Conservation (phyloP, 2,888 invertebrate genomes). For the Cyclophora punctaria region DNA sequence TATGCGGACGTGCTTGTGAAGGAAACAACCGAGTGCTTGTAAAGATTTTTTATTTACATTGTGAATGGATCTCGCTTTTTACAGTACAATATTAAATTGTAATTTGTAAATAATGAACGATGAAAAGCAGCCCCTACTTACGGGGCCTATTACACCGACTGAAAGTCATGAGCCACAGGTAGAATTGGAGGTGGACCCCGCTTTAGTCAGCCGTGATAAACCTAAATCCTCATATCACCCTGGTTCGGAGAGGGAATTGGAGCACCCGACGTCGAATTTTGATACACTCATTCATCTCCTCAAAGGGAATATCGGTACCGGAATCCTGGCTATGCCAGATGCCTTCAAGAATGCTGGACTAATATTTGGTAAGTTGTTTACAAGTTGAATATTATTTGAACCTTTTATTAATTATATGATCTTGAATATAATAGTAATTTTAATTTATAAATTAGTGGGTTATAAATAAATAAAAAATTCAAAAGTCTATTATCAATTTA, state of each 20-base stretch:
- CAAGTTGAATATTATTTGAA: no score
- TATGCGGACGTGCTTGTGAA: slow-evolving; percentile 10
- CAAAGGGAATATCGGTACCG: slow-evolving; percentile 90
- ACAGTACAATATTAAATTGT: slow-evolving; percentile 3
- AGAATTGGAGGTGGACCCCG: slow-evolving; percentile 44
- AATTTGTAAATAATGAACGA: slow-evolving; percentile 68
- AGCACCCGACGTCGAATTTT: slow-evolving; percentile 87
- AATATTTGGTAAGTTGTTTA: slow-evolving; percentile 77
- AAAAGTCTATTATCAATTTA: no score
- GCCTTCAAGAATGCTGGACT: slow-evolving; percentile 94
- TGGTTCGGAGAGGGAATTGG: slow-evolving; percentile 79
- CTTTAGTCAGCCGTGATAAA: slow-evolving; percentile 36
- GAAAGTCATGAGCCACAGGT: slow-evolving; percentile 54
- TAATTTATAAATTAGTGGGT: no score
- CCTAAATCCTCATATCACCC: slow-evolving; percentile 69
- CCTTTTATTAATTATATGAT: no score
- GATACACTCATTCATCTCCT: slow-evolving; percentile 84
- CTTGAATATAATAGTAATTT: no score
- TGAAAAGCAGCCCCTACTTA: slow-evolving; percentile 82
- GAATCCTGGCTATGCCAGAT: slow-evolving; percentile 97
- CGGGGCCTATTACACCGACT: slow-evolving; percentile 48
- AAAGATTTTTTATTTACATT: slow-evolving; percentile 23
- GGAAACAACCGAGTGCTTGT: slow-evolving; percentile 1
- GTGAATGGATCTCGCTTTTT: slow-evolving; percentile 2
- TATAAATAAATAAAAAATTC: no score